Conservation (phyloP, 2,888 invertebrate species). For the Yponomeuta sedellus region DNA sequence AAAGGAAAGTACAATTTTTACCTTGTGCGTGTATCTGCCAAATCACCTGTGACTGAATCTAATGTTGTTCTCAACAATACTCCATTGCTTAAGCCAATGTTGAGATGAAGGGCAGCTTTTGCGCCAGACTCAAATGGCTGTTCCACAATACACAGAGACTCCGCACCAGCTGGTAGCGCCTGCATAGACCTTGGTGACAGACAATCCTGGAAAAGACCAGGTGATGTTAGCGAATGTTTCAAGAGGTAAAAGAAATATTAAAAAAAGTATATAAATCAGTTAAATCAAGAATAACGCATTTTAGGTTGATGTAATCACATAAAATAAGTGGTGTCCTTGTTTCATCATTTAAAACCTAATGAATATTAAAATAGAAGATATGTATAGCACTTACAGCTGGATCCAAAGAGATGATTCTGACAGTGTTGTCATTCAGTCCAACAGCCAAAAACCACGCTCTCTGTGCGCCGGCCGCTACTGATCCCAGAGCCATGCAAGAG, state of each 20-base stretch:
- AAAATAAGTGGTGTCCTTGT: slow-evolving; percentile 72
- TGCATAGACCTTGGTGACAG: slow-evolving; percentile 97
- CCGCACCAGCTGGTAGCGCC: slow-evolving; percentile 95
- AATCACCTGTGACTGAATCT: slow-evolving; percentile 96
- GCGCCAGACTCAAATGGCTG: slow-evolving; percentile 82
- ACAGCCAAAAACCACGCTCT: slow-evolving; percentile 97
- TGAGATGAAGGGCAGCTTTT: slow-evolving; percentile 88
- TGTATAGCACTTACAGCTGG: slow-evolving; percentile 80
- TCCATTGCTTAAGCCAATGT: slow-evolving; percentile 98
- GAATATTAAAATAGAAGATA: neutral
- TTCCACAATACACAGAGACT: slow-evolving; percentile 97
- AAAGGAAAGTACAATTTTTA: slow-evolving; percentile 25
- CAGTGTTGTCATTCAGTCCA: slow-evolving; percentile 96
- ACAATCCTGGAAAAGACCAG: slow-evolving; percentile 82
- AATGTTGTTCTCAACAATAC: slow-evolving; percentile 94
- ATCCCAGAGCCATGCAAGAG: slow-evolving; percentile 98
- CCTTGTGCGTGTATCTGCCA: slow-evolving; percentile 97
- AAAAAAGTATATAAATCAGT: slow-evolving; percentile 9
- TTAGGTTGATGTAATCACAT: slow-evolving; percentile 67
- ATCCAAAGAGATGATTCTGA: slow-evolving; percentile 97
- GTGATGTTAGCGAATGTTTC: too few relatives aligned
- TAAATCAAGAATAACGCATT: slow-evolving; percentile 67
- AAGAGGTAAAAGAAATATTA: neutral
- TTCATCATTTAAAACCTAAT: slow-evolving; percentile 51
- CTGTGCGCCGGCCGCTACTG: slow-evolving; percentile 96